Base-by-base conservation (phyloP, 2,113 vertebrate genomes). In the Neodontobutis hainanensis region DNA sequence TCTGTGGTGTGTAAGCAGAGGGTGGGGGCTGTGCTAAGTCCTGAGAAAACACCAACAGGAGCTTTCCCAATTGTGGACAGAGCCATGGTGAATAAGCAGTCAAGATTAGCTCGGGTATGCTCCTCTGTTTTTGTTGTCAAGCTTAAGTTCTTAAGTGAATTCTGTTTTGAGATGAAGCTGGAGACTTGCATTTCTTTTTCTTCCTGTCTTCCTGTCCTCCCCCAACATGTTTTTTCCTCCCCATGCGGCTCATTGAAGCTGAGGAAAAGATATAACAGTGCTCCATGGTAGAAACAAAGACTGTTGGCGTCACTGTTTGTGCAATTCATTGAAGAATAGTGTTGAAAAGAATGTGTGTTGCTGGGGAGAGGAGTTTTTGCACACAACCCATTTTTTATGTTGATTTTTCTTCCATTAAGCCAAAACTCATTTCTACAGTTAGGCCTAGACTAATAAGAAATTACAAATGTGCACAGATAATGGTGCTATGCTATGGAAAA, bases 41-140 rank as follows among this genome's bases (percentile, higher is more conserved):
- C 76, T 81, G 84, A 83, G 87, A 85, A 86, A 75, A 49, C 71
- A 45, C 77, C 45, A 67, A 69, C 80, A 68, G 64, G 69, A 77
- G 63, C 53, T 68, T 83, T 87, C 79, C 66, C 81, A 82, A 77
- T 79, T 83, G 53, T 76, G 68, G 56, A 71, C 57, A 16, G 38
- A 85, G 62, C 73, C 71, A 47, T 53, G 65, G 51, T 36, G 40
- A 78, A 80, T 82, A 81, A 84, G 75, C 85, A 61, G 14, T 72
- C 58, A 45, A 2, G 78, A 82, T 84, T 80, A 82, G 68, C 83
- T 53, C 27, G 11, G 16, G 57, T 66, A 61, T 49, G 57, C 35
- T 80, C 11, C 64, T 71, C 68, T 78, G 48, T 88, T 67, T 87
- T 85, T 85, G 65, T 80, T 86, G 48, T 69, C 43, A 49, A 73